Evolutionary conservation across 2,888 invertebrate genomes (phyloP).

Genomic region (Chymomyza caudatula): DNA sequence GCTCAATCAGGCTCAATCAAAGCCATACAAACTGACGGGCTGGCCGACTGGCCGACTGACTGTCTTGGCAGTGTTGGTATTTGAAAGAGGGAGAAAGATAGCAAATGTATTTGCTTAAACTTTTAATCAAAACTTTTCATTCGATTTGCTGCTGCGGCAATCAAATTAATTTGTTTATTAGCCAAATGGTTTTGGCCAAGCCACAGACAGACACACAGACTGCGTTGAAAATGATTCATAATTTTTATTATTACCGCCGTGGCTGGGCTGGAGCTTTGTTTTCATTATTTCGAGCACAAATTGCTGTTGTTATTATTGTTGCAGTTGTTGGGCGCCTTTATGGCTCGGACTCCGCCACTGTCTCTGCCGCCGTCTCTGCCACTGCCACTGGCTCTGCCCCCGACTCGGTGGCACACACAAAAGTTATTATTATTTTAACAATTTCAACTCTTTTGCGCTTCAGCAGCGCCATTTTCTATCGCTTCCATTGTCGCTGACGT

Average conservation of each 20-base stretch:
- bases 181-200: slow-evolving; percentile 20
- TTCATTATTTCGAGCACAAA: slow-evolving; percentile 56
- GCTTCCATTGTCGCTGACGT: slow-evolving; percentile 7
- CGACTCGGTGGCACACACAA: slow-evolving; percentile 10
- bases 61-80: background rate
- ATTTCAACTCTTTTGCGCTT: slow-evolving; percentile 61
- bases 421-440: slow-evolving; percentile 70
- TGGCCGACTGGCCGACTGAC: too few species aligned
- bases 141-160: slow-evolving; percentile 31
- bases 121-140: slow-evolving; percentile 29
- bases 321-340: background rate
- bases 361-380: too few species aligned
- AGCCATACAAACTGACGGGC: too few species aligned
- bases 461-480: slow-evolving; percentile 8
- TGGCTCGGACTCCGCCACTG: too few species aligned
- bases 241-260: slow-evolving; percentile 60
- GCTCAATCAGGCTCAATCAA: too few species aligned
- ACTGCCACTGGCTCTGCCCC: background rate
- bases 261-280: slow-evolving; percentile 37
- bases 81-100: background rate
- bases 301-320: slow-evolving; percentile 58
- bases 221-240: slow-evolving; percentile 50
- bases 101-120: slow-evolving; percentile 33
- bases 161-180: slow-evolving; percentile 64
- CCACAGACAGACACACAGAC: background rate